phyloP scores from a whole-genome alignment of 1,140 invertebrate species.

The Chlorops oryzae region DNA sequence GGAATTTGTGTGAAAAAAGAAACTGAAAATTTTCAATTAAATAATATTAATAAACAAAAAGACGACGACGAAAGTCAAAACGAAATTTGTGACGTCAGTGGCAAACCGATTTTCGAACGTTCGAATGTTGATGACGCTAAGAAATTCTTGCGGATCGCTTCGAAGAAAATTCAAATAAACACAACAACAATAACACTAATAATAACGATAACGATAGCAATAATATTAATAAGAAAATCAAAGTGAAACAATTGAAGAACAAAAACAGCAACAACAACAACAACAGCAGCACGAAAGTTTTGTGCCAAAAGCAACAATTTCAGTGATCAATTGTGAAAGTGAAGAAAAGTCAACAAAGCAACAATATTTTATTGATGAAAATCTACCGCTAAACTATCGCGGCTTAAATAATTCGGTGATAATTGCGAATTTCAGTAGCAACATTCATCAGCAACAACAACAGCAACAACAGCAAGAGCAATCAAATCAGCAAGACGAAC shows the following conservation, averaged over 20 bases:
- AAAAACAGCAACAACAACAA: slow-evolving; percentile 5
- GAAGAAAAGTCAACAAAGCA: neutral
- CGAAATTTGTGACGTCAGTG: too few relatives aligned
- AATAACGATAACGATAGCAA: slow-evolving; percentile 26
- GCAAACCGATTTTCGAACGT: too few relatives aligned
- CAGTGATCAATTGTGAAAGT: too few relatives aligned
- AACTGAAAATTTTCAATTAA: too few relatives aligned
- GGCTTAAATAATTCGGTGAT: slow-evolving; percentile 37
- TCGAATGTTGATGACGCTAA: too few relatives aligned
- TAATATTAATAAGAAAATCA: slow-evolving; percentile 38
- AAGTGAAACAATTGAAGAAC: slow-evolving; percentile 25
- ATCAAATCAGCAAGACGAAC: too few relatives aligned
- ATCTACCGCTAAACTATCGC: slow-evolving; percentile 23
- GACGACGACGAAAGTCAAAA: too few relatives aligned
- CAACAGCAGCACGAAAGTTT: neutral
- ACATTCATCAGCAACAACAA: slow-evolving; percentile 20
- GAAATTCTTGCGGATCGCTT: too few relatives aligned
- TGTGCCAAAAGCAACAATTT: too few relatives aligned
- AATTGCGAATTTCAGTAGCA: slow-evolving; percentile 34
- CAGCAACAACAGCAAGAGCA: slow-evolving; percentile 18
- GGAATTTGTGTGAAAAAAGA: too few relatives aligned
- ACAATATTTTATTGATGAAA: slow-evolving; percentile 14
- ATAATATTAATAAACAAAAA: too few relatives aligned
- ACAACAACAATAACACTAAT: slow-evolving; percentile 12
- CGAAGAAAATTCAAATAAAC: slow-evolving; percentile 2